Evolutionary conservation across 2,797 vertebrate genomes (phyloP).

Genomic region (Synanceia verrucosa): DNA sequence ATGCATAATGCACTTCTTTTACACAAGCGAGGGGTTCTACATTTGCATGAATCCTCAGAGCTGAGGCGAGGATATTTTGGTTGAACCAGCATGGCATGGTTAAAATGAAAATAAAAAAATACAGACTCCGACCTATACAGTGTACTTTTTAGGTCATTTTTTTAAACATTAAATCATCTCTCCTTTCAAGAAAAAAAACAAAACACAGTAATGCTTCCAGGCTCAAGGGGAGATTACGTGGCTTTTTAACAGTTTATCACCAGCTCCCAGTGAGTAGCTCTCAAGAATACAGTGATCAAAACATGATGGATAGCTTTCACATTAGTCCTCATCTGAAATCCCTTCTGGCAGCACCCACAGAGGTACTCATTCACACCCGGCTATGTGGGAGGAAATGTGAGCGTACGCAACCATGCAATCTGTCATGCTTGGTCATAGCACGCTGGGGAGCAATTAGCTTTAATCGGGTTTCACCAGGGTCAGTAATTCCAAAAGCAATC

Average conservation of each 20-base stretch:
- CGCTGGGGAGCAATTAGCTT: slow-evolving; percentile 70
- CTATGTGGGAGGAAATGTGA: slow-evolving; percentile 43
- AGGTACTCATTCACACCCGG: slow-evolving; percentile 52
- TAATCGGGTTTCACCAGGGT: slow-evolving; percentile 65
- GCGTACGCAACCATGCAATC: slow-evolving; percentile 52
- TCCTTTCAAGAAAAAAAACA: not conserved
- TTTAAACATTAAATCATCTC: slow-evolving; percentile 27
- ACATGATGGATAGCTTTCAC: slow-evolving; percentile 69
- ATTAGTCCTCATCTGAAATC: slow-evolving; percentile 47
- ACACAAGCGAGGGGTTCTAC: slow-evolving; percentile 5
- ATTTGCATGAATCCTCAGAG: slow-evolving; percentile 23
- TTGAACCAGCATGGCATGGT: not conserved
- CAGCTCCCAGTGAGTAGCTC: slow-evolving; percentile 38
- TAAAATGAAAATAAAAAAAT: slow-evolving; percentile 5
- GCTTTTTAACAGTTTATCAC: slow-evolving; percentile 47
- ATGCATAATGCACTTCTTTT: slow-evolving; percentile 37
- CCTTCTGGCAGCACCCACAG: slow-evolving; percentile 47
- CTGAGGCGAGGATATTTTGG: not conserved
- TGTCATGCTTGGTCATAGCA: slow-evolving; percentile 58
- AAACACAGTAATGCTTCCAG: not conserved
- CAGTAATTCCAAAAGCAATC: slow-evolving; percentile 68
- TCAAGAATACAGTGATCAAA: slow-evolving; percentile 60
- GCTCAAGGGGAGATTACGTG: slow-evolving; percentile 21
- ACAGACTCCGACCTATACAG: not conserved
- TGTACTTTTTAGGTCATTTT: slow-evolving; percentile 16